phyloP scores from a whole-genome alignment of 1,140 invertebrate species.

The Diachasmimorpha longicaudata region DNA sequence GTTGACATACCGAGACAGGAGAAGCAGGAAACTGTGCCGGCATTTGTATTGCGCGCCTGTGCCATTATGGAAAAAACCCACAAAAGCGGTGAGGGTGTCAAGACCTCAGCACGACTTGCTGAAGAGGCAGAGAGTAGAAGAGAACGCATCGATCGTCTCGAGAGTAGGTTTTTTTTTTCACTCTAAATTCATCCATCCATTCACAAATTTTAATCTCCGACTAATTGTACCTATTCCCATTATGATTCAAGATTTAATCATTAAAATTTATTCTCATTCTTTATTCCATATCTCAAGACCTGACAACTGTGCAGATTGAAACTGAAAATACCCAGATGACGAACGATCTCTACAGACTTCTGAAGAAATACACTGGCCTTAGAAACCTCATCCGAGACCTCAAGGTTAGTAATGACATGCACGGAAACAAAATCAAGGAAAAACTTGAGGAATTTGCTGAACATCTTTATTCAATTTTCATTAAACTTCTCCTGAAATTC shows the following conservation, averaged over 20 bases:
- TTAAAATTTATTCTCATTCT: slow-evolving; percentile 7
- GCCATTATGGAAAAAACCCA: slow-evolving; percentile 90
- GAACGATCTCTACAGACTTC: slow-evolving; percentile 87
- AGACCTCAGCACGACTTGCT: slow-evolving; percentile 80
- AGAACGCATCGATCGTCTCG: slow-evolving; percentile 83
- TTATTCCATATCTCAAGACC: slow-evolving; percentile 69
- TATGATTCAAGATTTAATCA: not conserved
- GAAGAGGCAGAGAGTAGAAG: slow-evolving; percentile 83
- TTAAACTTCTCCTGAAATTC: not conserved
- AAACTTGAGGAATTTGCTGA: no score
- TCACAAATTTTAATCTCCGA: not conserved
- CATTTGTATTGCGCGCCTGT: slow-evolving; percentile 87
- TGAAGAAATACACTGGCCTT: slow-evolving; percentile 90
- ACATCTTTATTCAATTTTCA: no score
- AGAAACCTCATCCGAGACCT: slow-evolving; percentile 86
- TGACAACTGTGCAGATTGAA: slow-evolving; percentile 91
- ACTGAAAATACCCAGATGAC: slow-evolving; percentile 93
- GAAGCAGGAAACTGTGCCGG: slow-evolving; percentile 88
- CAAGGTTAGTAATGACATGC: slow-evolving; percentile 67
- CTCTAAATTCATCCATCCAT: not conserved
- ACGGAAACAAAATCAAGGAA: not conserved
- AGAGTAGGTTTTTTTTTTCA: slow-evolving; percentile 67
- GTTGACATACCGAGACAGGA: slow-evolving; percentile 89
- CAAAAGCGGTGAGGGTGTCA: slow-evolving; percentile 86
- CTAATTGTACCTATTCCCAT: not conserved